Base-by-base conservation (phyloP, 2,797 vertebrate genomes). In the Margarornis squamiger region DNA sequence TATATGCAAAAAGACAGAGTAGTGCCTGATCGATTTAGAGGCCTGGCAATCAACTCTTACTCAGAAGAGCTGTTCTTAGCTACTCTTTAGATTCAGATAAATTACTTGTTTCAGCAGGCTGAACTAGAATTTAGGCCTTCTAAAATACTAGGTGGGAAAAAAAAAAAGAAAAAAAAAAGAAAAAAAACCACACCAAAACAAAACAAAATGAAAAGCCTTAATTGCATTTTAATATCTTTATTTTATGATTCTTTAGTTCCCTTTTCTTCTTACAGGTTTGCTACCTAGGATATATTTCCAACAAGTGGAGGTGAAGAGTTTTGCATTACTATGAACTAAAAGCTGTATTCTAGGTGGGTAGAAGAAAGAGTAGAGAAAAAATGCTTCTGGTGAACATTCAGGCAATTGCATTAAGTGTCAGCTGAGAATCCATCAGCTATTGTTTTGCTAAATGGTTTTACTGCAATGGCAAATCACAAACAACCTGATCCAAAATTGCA, bases 281-380 rank as follows among this genome's bases (percentile, higher is more conserved):
- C 12, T 94, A 96, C 74, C 27, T 30, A 63, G 73, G 32, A 85
- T 49, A 32, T 10, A 36, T 55, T 91, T 70, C 24, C 65, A 48
- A 39, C 13, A 92, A 54, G 11, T 46, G 41, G 17, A 90, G 17
- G 13, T 23, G 27, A 73, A 90, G 34, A 58, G 15, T 49, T 73
- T 58, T 83, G 10, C 29, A 9, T 43, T 57, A 39, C 10, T 41
- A 16, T 14, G 17, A 66, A 16, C 39, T 55, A 13, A 29, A 43
- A 72, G 18, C 5, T 11, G 6, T 14, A 58, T 20, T 66, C 9
- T 48, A 27, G 41, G 24, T 12, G 5, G 4, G 23, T 22, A 59
- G 4, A 10, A 16, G 32, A 30, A 88, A 71, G 36, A 66, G 8
- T 17, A 59, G 45, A 45, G 23, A 48, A 3, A 86, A 94, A 88